Base-by-base conservation (phyloP, 2,888 invertebrate species). In the Idaea dimidiata region DNA sequence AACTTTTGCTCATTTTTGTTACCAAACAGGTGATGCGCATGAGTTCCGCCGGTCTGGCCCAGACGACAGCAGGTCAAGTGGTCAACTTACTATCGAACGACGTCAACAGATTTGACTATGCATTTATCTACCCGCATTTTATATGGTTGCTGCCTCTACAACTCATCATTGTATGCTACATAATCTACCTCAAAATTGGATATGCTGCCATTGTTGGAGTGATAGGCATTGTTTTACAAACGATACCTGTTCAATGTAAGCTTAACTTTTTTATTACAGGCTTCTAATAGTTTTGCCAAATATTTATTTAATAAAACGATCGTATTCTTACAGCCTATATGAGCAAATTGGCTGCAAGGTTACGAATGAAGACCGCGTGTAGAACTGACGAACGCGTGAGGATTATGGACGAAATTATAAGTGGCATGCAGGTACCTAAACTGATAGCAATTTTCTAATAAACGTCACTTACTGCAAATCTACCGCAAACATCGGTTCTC, bases 61-160 rank as follows among this genome's bases (percentile, higher is more conserved):
- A 97, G 83, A 98, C 98, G 0, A 93, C 98, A 0, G 96, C 96
- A 0, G 99, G 99, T 0, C 97, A 98, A 86, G 95, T 99, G 61
- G 96, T 99, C 16, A 99, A 99, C 89, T 91, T 99, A 6, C 93
- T 99, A 61, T 98, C 98, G 6, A 99, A 99, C 79, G 99, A 99
- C 84, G 97, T 99, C 10, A 96, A 96, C 83, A 95, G 98, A 55
- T 97, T 99, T 79, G 99, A 99, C 84, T 94, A 96, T 84, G 95
- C 96, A 4, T 95, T 96, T 65, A 94, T 97, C 62, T 97, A 95
- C 82, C 91, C 97, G 8, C 97, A 98, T 83, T 97, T 96, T 87
- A 94, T 98, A 80, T 97, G 98, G 97, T 94, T 97, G 43, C 95
- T 97, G 68, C 98, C 98, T 0, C 78, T 97, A 8, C 95, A 95